A percentile compares a stretch with the other conserved stretches of the same genome.
These are phyloP conservation scores for Channallabes apus DNA, from an alignment of 2,797 vertebrate genomes.

Conservation along the genomic window DNA sequence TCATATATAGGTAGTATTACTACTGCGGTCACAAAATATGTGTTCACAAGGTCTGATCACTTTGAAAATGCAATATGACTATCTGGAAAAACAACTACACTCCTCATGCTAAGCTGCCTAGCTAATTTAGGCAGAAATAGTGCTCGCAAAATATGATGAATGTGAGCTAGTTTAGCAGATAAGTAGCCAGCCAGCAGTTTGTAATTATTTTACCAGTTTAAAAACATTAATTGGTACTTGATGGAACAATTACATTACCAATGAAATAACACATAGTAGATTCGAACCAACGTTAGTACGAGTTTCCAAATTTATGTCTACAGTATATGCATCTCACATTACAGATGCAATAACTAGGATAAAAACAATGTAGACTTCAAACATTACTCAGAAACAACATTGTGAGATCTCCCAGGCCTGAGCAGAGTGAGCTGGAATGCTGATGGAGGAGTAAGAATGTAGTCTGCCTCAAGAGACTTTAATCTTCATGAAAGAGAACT, in stretches of 20 bases:
- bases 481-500: conserved; percentile 46
- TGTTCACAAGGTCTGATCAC: background rate
- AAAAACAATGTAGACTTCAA: background rate
- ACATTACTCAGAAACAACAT: background rate
- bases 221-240: background rate
- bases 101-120: background rate
- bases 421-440: background rate
- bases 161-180: background rate
- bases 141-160: background rate
- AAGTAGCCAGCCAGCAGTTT: background rate
- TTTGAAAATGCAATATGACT: background rate
- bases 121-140: background rate
- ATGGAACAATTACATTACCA: background rate
- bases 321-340: background rate
- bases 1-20: conserved; percentile 5
- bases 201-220: background rate
- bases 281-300: too few species aligned
- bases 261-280: background rate
- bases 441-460: background rate
- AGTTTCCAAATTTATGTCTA: too few species aligned
- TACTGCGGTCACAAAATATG: background rate
- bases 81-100: background rate
- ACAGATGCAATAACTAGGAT: background rate
- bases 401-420: background rate
- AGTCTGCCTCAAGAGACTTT: conserved; percentile 35